These are phyloP conservation scores for Erythrolamprus reginae DNA, from an alignment of 2,113 vertebrate genomes.

Conservation along the genomic window DNA sequence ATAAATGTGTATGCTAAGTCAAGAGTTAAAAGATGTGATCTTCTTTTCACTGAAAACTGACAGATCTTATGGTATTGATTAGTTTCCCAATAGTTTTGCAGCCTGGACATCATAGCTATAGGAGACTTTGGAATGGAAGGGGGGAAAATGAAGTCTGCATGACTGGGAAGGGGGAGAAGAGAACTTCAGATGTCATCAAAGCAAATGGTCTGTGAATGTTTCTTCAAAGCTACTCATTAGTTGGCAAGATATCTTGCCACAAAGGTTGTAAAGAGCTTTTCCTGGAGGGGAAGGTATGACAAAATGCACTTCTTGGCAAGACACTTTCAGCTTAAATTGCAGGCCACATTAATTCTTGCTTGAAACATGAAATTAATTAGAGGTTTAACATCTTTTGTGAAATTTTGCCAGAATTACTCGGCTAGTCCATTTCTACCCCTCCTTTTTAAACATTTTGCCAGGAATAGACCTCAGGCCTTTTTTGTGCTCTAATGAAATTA, in stretches of 20 bases:
- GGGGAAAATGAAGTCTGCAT: neutral
- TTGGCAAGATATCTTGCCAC: slow-evolving; percentile 88
- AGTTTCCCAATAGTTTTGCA: slow-evolving; percentile 66
- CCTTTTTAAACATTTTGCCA: slow-evolving; percentile 42
- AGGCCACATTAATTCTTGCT: slow-evolving; percentile 70
- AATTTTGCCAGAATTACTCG: slow-evolving; percentile 62
- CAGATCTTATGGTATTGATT: slow-evolving; percentile 69
- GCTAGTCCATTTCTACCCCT: neutral
- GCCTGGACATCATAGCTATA: slow-evolving; percentile 67
- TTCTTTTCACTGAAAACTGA: slow-evolving; percentile 68
- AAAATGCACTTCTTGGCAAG: slow-evolving; percentile 72
- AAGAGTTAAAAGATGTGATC: slow-evolving; percentile 62
- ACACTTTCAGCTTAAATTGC: slow-evolving; percentile 65
- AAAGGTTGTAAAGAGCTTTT: slow-evolving; percentile 82
- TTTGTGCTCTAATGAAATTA: slow-evolving; percentile 74
- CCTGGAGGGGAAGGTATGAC: slow-evolving; percentile 82
- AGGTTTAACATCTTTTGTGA: slow-evolving; percentile 71
- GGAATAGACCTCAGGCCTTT: slow-evolving; percentile 71
- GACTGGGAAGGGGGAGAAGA: slow-evolving; percentile 8
- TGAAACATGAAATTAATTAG: slow-evolving; percentile 76
- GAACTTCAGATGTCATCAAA: slow-evolving; percentile 84
- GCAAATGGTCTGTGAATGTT: slow-evolving; percentile 94
- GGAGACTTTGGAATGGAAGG: slow-evolving; percentile 53
- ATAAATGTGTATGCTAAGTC: slow-evolving; percentile 59
- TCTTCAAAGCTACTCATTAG: slow-evolving; percentile 89